A percentile compares a stretch with the other conserved stretches of the same genome.
Evolutionary conservation across 92 coral and sea anemone genomes (phyloP).

Genomic region (Bergia sp.): DNA sequence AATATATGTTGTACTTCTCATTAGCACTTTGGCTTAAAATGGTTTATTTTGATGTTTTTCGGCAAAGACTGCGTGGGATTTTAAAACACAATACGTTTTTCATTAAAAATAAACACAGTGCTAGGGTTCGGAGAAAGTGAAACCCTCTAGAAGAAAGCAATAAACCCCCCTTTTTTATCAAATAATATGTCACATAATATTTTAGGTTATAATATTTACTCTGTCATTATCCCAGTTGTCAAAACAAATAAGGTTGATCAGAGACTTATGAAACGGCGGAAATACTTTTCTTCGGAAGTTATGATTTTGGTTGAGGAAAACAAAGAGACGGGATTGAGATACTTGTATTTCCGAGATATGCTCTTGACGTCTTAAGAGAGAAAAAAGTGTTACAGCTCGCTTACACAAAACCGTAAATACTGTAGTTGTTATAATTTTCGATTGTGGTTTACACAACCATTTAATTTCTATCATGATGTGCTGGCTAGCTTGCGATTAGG

Average conservation of each 20-base stretch:
- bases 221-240: constrained; percentile 64
- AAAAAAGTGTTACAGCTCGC: not conserved
- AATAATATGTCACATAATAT: constrained; percentile 41
- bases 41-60: constrained; percentile 27
- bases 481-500: not conserved
- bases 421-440: not conserved
- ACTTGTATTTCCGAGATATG: not conserved
- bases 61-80: constrained; percentile 30
- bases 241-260: constrained; percentile 43
- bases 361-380: not conserved
- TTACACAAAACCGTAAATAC: not conserved
- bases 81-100: constrained; percentile 26
- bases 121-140: not conserved
- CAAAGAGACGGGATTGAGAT: not conserved
- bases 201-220: constrained; percentile 55
- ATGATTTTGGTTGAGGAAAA: not conserved
- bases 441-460: not conserved
- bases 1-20: constrained; percentile 42
- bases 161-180: constrained; percentile 25
- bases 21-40: constrained; percentile 41
- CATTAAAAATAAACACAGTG: constrained; percentile 40
- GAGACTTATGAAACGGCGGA: not conserved
- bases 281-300: not conserved
- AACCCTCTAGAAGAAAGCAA: constrained; percentile 26
- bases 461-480: not conserved